phyloP scores from a whole-genome alignment of 2,888 invertebrate species.

The Cephonodes hylas region DNA sequence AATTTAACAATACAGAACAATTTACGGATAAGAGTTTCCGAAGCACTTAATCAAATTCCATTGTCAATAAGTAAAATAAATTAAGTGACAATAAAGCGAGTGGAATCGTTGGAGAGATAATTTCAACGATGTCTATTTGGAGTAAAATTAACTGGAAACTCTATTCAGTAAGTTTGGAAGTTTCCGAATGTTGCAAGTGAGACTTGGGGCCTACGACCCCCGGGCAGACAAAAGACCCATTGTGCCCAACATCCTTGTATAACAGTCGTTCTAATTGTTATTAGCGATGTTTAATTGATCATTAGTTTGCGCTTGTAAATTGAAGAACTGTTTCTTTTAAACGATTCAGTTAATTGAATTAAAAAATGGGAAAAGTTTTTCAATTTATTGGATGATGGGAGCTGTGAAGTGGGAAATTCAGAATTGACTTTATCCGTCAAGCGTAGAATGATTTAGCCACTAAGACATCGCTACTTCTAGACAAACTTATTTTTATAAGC shows the following conservation, averaged over 20 bases:
- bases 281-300: constrained; percentile 42
- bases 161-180: constrained; percentile 62
- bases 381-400: background rate
- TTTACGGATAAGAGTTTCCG: background rate
- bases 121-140: constrained; percentile 49
- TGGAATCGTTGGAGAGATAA: constrained; percentile 22
- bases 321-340: background rate
- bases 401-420: background rate
- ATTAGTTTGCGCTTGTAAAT: constrained; percentile 11
- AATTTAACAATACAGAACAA: background rate
- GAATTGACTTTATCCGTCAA: too few species aligned
- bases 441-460: too few species aligned
- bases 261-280: constrained; percentile 44
- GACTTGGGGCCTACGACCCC: constrained; percentile 32
- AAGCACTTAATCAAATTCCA: constrained; percentile 2
- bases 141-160: constrained; percentile 62
- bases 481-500: too few species aligned
- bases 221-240: constrained; percentile 56
- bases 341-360: background rate
- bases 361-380: background rate
- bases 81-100: constrained; percentile 8
- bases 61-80: constrained; percentile 11
- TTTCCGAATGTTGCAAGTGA: constrained; percentile 57
- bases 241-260: constrained; percentile 27
- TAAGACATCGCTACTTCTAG: too few species aligned